Evolutionary conservation across 2,797 vertebrate species (phyloP), one percentile per base, ranked within the genome.

Genomic region (Notolepis coatsorum): DNA sequence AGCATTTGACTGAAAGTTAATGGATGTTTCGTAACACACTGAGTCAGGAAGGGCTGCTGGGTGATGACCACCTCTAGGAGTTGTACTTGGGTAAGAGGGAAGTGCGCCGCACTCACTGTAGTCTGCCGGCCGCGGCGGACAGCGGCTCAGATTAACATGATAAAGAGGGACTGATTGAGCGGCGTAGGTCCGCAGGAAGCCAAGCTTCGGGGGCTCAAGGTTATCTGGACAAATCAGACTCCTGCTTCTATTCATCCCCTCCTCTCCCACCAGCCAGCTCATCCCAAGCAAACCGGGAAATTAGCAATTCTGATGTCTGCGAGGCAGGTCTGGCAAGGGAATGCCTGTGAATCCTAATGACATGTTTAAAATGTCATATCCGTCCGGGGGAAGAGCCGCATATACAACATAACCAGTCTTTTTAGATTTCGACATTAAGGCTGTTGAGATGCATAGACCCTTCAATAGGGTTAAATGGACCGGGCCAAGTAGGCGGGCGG

Each of bases 221-320:
- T 91, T 92, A 92, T 90, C 89, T 77, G 73, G 71, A 80, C 83
- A 84, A 88, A 90, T 90, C 88, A 81, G 85, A 87, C 81, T 90
- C 87, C 74, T 85, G 86, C 91, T 91, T 85, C 83, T 77, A 83
- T 88, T 87, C 83, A 82, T 87, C 75, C 73, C 75, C 70, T 87
- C 68, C 80, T 77, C 79, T 76, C 80, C 84, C 71, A 79, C 64
- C 81, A 82, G 70, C 79, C 71, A 84, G 64, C 67, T 72, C 70
- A 74, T 79, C 82, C 61, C 66, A 74, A 73, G 77, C 80, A 83
- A 88, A 87, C 73, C 60, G 71, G 82, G 75, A 77, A 89, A 93
- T 93, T 88, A 90, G 87, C 88, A 89, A 91, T 91, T 91, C 87
- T 88, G 86, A 88, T 91, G 85, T 90, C 87, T 87, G 85, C 72